Evolutionary conservation across 2,888 invertebrate genomes (phyloP).

Genomic region (Labia minor): DNA sequence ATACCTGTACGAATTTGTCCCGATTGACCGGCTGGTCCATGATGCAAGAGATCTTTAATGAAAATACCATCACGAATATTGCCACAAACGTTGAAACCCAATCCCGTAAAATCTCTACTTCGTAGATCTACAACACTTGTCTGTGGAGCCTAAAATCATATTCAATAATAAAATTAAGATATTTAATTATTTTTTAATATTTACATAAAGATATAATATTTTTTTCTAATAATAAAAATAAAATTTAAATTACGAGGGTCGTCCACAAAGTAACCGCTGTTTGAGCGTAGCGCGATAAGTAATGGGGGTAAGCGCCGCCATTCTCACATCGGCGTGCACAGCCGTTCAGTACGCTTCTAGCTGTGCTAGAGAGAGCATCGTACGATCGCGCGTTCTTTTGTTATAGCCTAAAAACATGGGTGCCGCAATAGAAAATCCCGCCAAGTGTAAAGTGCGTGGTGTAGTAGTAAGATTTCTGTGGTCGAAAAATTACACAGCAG

Average conservation of each 20-base stretch:
- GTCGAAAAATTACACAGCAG: too few species aligned
- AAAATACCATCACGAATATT: constrained; percentile 83
- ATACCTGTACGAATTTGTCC: constrained; percentile 68
- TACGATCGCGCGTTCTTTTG: too few species aligned
- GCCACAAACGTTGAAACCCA: constrained; percentile 80
- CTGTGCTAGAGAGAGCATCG: too few species aligned
- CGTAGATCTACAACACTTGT: constrained; percentile 59
- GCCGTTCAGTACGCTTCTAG: too few species aligned
- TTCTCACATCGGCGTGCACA: too few species aligned
- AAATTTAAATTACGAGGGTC: not conserved
- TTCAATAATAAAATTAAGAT: not conserved
- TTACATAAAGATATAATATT: not conserved
- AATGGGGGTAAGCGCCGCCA: too few species aligned
- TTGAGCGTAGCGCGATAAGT: too few species aligned
- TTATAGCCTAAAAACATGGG: too few species aligned
- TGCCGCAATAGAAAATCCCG: too few species aligned
- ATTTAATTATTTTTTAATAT: not conserved
- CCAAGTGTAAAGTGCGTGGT: too few species aligned
- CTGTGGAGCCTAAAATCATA: constrained; percentile 42
- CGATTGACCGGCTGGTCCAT: constrained; percentile 80
- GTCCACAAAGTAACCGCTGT: too few species aligned
- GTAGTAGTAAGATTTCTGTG: too few species aligned
- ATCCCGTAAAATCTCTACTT: constrained; percentile 78
- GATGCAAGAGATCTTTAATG: constrained; percentile 72
- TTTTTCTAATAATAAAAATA: not conserved